phyloP scores from a whole-genome alignment of 2,888 invertebrate genomes.

The Drosophila testacea region DNA sequence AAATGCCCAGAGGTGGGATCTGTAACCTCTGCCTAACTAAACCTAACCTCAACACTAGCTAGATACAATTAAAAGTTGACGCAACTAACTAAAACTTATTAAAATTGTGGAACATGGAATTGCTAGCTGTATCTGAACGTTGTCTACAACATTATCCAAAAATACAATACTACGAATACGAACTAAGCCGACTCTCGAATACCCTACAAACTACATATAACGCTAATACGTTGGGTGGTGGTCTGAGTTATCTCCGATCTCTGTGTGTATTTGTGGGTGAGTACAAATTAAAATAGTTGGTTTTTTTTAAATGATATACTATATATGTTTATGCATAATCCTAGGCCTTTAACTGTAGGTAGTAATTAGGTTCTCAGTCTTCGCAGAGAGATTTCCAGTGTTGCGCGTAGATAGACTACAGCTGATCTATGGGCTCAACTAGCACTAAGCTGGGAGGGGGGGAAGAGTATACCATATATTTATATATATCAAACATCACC shows the following conservation, averaged over 20 bases:
- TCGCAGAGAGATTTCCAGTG: conserved; percentile 84
- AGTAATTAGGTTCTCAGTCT: conserved; percentile 85
- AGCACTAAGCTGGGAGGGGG: conserved; percentile 47
- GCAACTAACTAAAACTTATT: conserved; percentile 42
- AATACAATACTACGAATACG: conserved; percentile 61
- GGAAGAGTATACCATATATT: not conserved
- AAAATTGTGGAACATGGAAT: conserved; percentile 79
- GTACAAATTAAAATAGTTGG: conserved; percentile 36
- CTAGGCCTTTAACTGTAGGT: conserved; percentile 77
- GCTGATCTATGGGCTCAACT: conserved; percentile 54
- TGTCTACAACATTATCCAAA: conserved; percentile 65
- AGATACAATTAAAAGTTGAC: conserved; percentile 12
- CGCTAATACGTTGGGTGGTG: conserved; percentile 78
- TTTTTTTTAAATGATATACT: conserved; percentile 28
- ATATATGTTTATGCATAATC: conserved; percentile 33
- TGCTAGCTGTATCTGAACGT: conserved; percentile 76
- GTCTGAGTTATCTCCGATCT: conserved; percentile 51
- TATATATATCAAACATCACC: not conserved
- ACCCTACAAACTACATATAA: conserved; percentile 47
- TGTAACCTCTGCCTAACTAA: conserved; percentile 55
- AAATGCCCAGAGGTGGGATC: conserved; percentile 67
- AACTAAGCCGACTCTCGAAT: conserved; percentile 43
- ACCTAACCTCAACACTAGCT: conserved; percentile 32
- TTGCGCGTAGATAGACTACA: conserved; percentile 53
- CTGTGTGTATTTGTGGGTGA: conserved; percentile 15